phyloP scores from a whole-genome alignment of 2,888 invertebrate species.

The Dryomyza anilis region DNA sequence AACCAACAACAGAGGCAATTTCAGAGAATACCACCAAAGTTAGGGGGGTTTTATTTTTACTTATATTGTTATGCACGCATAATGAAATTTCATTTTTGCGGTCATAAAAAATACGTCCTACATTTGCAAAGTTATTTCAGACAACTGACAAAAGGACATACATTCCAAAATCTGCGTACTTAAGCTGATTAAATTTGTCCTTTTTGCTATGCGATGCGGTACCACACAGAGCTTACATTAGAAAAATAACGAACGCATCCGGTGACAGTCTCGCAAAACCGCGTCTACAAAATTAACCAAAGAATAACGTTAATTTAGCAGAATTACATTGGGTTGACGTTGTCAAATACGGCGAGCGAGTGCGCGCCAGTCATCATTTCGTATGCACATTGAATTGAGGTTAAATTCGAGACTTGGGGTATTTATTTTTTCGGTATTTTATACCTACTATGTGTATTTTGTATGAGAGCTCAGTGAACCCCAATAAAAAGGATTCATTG shows the following conservation, averaged over 20 bases:
- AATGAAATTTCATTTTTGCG: conserved; percentile 24
- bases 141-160: not conserved
- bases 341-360: conserved; percentile 17
- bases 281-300: no score
- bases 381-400: conserved; percentile 22
- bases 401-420: not conserved
- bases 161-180: conserved; percentile 7
- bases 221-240: not conserved
- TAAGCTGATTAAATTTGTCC: conserved; percentile 13
- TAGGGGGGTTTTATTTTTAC: no score
- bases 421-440: no score
- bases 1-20: no score
- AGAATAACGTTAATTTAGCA: conserved; percentile 39
- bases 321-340: conserved; percentile 32
- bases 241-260: no score
- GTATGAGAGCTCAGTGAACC: not conserved
- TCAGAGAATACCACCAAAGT: no score
- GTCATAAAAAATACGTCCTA: no score
- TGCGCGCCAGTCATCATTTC: conserved; percentile 7
- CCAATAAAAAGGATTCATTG: conserved; percentile 4
- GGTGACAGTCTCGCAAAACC: no score
- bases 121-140: no score
- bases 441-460: no score
- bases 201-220: not conserved
- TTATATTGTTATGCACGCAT: conserved; percentile 22